Evolutionary conservation across 2,888 invertebrate genomes (phyloP).

Genomic region (Glyphotaelius pellucidus): DNA sequence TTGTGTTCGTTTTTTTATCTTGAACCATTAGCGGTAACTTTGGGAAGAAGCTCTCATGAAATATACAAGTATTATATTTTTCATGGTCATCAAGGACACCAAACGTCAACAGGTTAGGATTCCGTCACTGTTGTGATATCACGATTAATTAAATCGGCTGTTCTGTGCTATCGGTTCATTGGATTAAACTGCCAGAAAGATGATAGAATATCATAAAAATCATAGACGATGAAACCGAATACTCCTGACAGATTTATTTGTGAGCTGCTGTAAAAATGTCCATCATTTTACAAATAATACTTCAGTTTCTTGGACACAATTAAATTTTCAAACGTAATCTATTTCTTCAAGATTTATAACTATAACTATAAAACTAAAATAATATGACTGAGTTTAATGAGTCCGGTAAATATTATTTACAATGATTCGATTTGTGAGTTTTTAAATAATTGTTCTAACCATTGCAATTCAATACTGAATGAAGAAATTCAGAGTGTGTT

Average conservation of each 20-base stretch:
- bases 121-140: background rate
- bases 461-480: slow-evolving; percentile 35
- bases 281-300: background rate
- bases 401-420: background rate
- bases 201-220: background rate
- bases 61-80: background rate
- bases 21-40: background rate
- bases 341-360: background rate
- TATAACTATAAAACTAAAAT: background rate
- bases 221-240: background rate
- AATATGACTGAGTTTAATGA: background rate
- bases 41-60: background rate
- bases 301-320: background rate
- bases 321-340: background rate
- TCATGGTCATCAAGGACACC: slow-evolving; percentile 11
- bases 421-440: background rate
- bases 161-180: background rate
- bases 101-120: slow-evolving; percentile 48
- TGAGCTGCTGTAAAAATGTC: background rate
- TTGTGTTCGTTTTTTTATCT: background rate
- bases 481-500: slow-evolving; percentile 51
- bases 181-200: background rate
- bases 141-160: background rate
- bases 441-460: background rate
- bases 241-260: background rate